phyloP scores from a whole-genome alignment of 2,113 vertebrate genomes.

The Scalopus aquaticus region DNA sequence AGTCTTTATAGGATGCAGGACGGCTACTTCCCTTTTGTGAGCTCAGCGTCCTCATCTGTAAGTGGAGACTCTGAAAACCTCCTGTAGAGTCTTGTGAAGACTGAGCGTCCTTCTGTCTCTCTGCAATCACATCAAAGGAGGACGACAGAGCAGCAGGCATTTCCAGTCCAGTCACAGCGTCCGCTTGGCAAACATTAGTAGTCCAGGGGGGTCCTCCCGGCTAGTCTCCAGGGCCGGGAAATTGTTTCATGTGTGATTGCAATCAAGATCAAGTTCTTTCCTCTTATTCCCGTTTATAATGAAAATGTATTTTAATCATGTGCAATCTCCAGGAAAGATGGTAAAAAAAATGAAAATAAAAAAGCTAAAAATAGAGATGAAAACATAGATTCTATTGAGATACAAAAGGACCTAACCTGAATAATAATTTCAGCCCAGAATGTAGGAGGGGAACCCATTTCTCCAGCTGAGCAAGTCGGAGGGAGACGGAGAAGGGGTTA shows the following conservation, averaged over 20 bases:
- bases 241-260: neutral
- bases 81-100: neutral
- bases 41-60: neutral
- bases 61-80: neutral
- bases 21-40: too few relatives aligned
- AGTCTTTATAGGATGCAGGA: neutral
- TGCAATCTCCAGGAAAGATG: neutral
- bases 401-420: neutral
- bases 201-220: neutral
- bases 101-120: neutral
- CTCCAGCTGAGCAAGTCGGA: neutral
- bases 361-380: slow-evolving; percentile 53
- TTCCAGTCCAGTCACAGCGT: accelerated
- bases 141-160: too few relatives aligned
- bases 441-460: neutral
- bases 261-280: slow-evolving; percentile 8
- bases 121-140: neutral
- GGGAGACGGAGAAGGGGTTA: neutral
- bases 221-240: neutral
- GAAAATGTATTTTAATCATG: neutral
- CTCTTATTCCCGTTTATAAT: neutral
- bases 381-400: neutral
- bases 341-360: neutral
- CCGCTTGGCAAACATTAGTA: neutral
- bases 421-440: neutral